Conservation (phyloP, 2,888 invertebrate genomes). For the Lasioglossum figueresi region DNA sequence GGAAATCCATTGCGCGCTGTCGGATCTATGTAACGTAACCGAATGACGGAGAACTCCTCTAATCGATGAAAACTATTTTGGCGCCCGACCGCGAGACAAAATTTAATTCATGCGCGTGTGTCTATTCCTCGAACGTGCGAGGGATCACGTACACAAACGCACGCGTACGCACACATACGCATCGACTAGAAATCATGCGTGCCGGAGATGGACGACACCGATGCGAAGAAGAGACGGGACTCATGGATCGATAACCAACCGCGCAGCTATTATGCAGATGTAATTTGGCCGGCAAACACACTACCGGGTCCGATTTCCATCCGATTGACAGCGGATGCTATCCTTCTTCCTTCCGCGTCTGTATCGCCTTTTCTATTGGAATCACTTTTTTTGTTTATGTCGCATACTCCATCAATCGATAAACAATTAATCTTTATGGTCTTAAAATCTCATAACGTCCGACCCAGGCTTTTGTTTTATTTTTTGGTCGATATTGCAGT, state of each 20-base stretch:
- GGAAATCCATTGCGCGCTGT: slow-evolving; percentile 55
- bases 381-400: slow-evolving; percentile 30
- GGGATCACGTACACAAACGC: neutral
- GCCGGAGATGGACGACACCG: slow-evolving; percentile 69
- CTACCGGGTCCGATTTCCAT: slow-evolving; percentile 72
- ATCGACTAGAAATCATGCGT: slow-evolving; percentile 50
- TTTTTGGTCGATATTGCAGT: slow-evolving; percentile 25
- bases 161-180: slow-evolving; percentile 28
- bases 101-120: slow-evolving; percentile 70
- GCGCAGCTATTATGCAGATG: slow-evolving; percentile 80
- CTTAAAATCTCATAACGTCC: slow-evolving; percentile 37
- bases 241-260: slow-evolving; percentile 78
- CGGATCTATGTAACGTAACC: slow-evolving; percentile 54
- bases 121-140: slow-evolving; percentile 34
- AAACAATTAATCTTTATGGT: slow-evolving; percentile 64
- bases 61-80: slow-evolving; percentile 72
- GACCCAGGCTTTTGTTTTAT: slow-evolving; percentile 14
- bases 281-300: slow-evolving; percentile 80
- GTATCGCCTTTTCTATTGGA: slow-evolving; percentile 44
- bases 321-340: slow-evolving; percentile 70
- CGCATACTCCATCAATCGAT: slow-evolving; percentile 51
- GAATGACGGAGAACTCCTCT: slow-evolving; percentile 57
- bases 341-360: slow-evolving; percentile 67
- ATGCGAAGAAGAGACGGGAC: slow-evolving; percentile 77
- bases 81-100: slow-evolving; percentile 56